phyloP scores from a whole-genome alignment of 2,888 invertebrate genomes.

The Chelonus formosanus region DNA sequence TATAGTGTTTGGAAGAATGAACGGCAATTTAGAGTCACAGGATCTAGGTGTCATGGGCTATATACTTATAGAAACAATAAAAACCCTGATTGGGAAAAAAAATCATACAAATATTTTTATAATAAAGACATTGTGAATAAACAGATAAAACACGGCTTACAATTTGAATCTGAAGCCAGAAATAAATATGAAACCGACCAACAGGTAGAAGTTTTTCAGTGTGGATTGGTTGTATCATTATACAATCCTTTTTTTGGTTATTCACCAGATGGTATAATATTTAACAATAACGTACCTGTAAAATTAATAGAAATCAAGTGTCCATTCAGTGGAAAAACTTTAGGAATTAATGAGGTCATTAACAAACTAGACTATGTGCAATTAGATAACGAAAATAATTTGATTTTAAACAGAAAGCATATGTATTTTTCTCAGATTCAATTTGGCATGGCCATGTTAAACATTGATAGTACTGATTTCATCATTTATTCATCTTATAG shows the following conservation, averaged over 20 bases:
- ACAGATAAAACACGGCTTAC: not conserved
- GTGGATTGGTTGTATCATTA: not conserved
- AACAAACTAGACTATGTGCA: too few relatives aligned
- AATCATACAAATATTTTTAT: conserved; percentile 1
- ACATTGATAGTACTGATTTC: conserved; percentile 2
- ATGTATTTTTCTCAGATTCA: not conserved
- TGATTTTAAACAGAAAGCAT: too few relatives aligned
- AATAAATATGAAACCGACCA: not conserved
- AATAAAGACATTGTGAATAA: not conserved
- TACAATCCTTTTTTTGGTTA: not conserved
- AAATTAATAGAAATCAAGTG: conserved; percentile 1
- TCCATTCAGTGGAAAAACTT: not conserved
- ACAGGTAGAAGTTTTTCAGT: not conserved
- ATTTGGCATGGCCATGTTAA: conserved; percentile 4
- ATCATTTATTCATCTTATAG: not conserved
- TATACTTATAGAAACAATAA: not conserved
- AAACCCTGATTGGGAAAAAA: not conserved
- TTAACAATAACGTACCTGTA: not conserved
- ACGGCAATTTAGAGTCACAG: conserved; percentile 1
- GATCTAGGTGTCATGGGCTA: not conserved
- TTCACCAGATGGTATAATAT: not conserved
- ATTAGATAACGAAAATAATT: too few relatives aligned
- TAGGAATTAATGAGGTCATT: not conserved
- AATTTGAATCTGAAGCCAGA: not conserved
- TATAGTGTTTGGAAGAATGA: not conserved